Evolutionary conservation across 1,140 invertebrate genomes (phyloP).

Genomic region (Tetramorium simillimum): DNA sequence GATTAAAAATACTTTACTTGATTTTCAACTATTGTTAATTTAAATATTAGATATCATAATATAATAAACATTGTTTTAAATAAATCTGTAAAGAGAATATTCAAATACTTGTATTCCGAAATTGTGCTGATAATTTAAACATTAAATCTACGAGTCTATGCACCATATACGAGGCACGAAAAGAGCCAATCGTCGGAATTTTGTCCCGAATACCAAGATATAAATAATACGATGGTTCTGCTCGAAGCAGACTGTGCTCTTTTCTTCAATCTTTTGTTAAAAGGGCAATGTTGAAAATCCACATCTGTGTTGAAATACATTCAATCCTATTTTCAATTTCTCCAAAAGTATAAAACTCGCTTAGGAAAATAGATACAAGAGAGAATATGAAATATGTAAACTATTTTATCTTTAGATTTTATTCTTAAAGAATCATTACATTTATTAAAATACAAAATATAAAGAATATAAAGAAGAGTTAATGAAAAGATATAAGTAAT

Average conservation of each 20-base stretch:
- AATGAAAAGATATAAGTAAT: not conserved
- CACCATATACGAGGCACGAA: not conserved
- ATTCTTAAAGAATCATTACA: not conserved
- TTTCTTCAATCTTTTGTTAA: constrained; percentile 19
- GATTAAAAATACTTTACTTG: not conserved
- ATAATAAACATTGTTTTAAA: not conserved
- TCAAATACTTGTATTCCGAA: not conserved
- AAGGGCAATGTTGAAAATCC: not conserved
- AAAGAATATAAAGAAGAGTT: not conserved
- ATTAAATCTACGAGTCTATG: not conserved
- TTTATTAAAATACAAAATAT: not conserved
- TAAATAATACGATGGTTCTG: constrained; percentile 20
- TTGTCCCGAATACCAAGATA: constrained; percentile 8
- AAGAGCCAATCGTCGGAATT: not conserved
- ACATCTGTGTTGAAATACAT: not conserved
- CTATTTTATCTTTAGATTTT: not conserved
- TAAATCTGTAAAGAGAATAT: not conserved
- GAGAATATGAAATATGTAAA: not conserved
- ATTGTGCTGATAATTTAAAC: not conserved
- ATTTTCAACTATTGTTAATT: not conserved
- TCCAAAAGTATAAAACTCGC: not conserved
- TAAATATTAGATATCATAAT: not conserved
- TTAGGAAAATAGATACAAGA: not conserved
- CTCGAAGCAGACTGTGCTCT: not conserved
- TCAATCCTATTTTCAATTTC: not conserved